Evolutionary conservation across 2,113 vertebrate species (phyloP).

Genomic region (Rhinogobius similis): DNA sequence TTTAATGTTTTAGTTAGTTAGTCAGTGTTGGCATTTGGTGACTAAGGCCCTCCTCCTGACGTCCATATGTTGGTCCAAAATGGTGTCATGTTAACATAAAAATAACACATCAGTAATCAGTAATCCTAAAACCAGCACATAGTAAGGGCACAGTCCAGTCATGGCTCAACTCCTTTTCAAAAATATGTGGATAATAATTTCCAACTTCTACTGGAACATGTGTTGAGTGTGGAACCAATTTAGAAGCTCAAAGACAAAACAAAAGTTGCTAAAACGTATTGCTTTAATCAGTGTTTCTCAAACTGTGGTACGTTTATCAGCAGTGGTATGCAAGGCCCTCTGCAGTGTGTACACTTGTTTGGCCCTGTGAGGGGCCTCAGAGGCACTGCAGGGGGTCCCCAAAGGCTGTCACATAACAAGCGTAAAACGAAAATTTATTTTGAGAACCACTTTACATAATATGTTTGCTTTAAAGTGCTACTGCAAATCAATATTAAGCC

Average conservation of each 20-base stretch:
- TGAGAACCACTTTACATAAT: too few species aligned
- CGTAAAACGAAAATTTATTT: too few species aligned
- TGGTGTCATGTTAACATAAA: constrained; percentile 68
- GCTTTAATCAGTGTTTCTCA: neutral
- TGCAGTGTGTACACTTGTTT: too few species aligned
- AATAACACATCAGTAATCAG: constrained; percentile 60
- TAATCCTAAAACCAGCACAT: constrained; percentile 48
- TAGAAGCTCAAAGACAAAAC: neutral
- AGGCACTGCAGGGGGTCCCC: too few species aligned
- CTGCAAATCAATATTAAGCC: too few species aligned
- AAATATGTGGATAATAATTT: constrained; percentile 40
- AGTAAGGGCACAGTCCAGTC: constrained; percentile 58
- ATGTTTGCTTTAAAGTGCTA: too few species aligned
- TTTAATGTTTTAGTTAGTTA: constrained; percentile 54
- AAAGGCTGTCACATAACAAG: too few species aligned
- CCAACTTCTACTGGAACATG: constrained; percentile 16
- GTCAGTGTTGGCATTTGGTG: constrained; percentile 30
- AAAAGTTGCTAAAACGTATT: neutral
- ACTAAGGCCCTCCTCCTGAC: constrained; percentile 14
- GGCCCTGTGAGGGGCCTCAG: too few species aligned
- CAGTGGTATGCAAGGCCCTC: too few species aligned
- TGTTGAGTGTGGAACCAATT: constrained; percentile 7
- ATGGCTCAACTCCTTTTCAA: constrained; percentile 51
- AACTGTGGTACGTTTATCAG: neutral
- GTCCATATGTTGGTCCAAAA: constrained; percentile 20